These are phyloP conservation scores for Heterocephalus glaber DNA, from an alignment of 2,113 vertebrate genomes.

Conservation along the genomic window DNA sequence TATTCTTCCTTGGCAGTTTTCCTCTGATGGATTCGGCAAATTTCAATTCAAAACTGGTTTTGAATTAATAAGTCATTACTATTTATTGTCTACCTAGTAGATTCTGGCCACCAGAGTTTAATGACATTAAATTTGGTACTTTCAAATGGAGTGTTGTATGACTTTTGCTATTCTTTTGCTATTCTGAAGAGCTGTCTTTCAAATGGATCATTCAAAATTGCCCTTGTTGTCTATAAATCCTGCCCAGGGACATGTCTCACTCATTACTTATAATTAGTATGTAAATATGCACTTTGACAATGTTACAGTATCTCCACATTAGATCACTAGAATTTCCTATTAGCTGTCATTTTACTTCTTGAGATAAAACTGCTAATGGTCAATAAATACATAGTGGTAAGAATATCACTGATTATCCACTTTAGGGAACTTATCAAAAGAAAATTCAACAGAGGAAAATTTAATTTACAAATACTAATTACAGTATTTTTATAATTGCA, in stretches of 20 bases:
- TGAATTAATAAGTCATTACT: background rate
- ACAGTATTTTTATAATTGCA: background rate
- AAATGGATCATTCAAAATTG: background rate
- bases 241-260: background rate
- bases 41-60: background rate
- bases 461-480: conserved; percentile 48
- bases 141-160: background rate
- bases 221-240: background rate
- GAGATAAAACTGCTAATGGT: background rate
- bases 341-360: background rate
- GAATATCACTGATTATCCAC: background rate
- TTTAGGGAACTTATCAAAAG: background rate
- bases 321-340: background rate
- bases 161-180: background rate
- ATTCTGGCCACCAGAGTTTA: background rate
- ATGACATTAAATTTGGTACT: background rate
- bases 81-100: background rate
- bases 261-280: background rate
- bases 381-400: background rate
- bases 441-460: conserved; percentile 4
- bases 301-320: background rate
- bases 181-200: background rate
- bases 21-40: background rate
- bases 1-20: background rate
- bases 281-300: background rate